phyloP scores from a whole-genome alignment of 2,113 vertebrate species.

The Pampusana beccarii region DNA sequence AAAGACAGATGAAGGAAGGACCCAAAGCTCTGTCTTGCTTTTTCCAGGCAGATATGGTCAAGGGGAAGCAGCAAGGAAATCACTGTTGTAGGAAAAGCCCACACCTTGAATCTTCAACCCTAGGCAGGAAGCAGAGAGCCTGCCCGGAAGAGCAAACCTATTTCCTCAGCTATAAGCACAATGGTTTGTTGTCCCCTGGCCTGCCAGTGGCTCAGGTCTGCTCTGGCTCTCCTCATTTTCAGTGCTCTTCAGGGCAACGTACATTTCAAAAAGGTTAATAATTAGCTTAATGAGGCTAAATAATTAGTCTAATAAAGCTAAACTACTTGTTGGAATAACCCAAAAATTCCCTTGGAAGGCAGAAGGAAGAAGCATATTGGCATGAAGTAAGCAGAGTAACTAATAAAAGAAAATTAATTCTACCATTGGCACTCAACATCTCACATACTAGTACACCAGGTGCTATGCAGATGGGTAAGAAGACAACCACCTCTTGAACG shows the following conservation, averaged over 20 bases:
- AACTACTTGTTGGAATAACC: not conserved
- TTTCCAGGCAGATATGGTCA: not conserved
- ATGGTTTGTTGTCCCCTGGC: not conserved
- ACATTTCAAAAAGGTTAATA: not conserved
- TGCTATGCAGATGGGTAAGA: not conserved
- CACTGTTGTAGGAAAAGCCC: not conserved
- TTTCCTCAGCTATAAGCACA: not conserved
- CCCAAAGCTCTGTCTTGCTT: not conserved
- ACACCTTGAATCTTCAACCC: not conserved
- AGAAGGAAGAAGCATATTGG: not conserved
- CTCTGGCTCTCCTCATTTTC: not conserved
- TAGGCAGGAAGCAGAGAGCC: not conserved
- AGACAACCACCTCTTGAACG: not conserved
- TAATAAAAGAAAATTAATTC: not conserved
- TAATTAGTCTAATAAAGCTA: conserved; percentile 15
- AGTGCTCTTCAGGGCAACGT: not conserved
- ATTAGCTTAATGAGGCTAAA: conserved; percentile 13
- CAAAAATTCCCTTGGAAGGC: not conserved
- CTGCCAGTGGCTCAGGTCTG: not conserved
- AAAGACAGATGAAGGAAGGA: not conserved
- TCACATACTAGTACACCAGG: not conserved
- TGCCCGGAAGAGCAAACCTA: not conserved
- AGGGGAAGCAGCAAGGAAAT: not conserved
- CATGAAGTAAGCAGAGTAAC: not conserved
- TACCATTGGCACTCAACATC: not conserved